These are phyloP conservation scores for Echinarachnius parma DNA, from an alignment of 53 echinoderm and acorn worm species.

Conservation along the genomic window DNA sequence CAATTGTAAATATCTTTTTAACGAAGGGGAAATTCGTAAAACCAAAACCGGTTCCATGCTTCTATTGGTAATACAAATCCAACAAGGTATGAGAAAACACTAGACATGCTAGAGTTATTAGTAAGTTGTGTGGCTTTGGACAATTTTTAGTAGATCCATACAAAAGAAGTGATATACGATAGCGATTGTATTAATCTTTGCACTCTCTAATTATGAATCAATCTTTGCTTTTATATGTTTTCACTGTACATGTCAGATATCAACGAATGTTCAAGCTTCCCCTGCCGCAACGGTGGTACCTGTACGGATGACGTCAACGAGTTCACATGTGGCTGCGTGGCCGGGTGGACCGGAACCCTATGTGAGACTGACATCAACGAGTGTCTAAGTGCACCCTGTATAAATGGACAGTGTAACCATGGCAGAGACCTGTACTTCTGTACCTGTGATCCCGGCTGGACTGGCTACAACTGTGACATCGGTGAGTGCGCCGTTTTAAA, in stretches of 20 bases:
- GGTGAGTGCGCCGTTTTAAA: too few species aligned
- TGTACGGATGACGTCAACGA: background rate
- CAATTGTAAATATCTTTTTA: too few species aligned
- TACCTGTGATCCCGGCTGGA: constrained; percentile 22
- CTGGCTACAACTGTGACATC: constrained; percentile 7
- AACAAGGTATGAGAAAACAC: too few species aligned
- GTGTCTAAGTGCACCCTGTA: constrained; percentile 18
- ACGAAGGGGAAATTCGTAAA: too few species aligned
- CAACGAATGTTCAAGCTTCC: constrained; percentile 18
- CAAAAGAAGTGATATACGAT: too few species aligned
- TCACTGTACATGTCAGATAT: constrained; percentile 4
- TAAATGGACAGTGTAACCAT: constrained; percentile 4
- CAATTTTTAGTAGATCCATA: too few species aligned
- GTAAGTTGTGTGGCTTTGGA: too few species aligned
- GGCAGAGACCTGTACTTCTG: constrained; percentile 28
- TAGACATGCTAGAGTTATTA: too few species aligned
- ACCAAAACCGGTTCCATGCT: too few species aligned
- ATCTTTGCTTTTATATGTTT: background rate
- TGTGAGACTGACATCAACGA: constrained; percentile 14
- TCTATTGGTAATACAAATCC: too few species aligned
- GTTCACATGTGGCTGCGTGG: background rate
- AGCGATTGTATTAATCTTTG: too few species aligned
- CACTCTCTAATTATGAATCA: background rate
- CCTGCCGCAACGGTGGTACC: background rate
- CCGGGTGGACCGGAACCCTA: background rate